Evolutionary conservation across 2,888 invertebrate species (phyloP).

Genomic region (Tryphoninae sp.): DNA sequence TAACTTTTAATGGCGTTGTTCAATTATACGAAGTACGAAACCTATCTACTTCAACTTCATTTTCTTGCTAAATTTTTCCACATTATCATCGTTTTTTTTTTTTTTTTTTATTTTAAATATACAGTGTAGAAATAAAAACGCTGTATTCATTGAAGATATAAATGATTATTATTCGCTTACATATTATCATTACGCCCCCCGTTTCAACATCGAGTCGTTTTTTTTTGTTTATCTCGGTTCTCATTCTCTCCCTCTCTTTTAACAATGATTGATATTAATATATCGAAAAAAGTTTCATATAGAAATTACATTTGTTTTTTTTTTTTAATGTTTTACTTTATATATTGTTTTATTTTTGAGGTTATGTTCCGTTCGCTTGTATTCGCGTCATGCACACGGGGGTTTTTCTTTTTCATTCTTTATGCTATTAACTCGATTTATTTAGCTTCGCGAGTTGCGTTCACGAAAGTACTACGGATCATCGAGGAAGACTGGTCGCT

Average conservation of each 20-base stretch:
- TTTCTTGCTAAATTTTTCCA: constrained; percentile 65
- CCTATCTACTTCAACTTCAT: constrained; percentile 72
- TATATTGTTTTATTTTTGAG: neutral
- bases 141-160: constrained; percentile 64
- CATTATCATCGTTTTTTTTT: constrained; percentile 36
- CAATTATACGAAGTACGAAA: constrained; percentile 76
- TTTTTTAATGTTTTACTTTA: constrained; percentile 10
- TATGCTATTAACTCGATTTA: constrained; percentile 21
- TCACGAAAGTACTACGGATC: constrained; percentile 54
- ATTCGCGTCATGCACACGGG: constrained; percentile 22
- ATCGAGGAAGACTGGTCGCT: constrained; percentile 59
- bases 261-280: constrained; percentile 66
- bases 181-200: constrained; percentile 40
- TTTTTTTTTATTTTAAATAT: constrained; percentile 68
- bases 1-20: constrained; percentile 73
- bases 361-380: constrained; percentile 28
- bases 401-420: constrained; percentile 21
- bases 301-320: constrained; percentile 58
- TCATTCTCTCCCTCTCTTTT: constrained; percentile 24
- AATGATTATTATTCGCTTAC: constrained; percentile 57
- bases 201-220: constrained; percentile 37
- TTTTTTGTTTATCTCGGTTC: constrained; percentile 31
- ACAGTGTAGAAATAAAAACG: constrained; percentile 68
- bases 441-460: constrained; percentile 46
- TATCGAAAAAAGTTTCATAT: constrained; percentile 65